Evolutionary conservation across 2,113 vertebrate species (phyloP), one percentile per base, ranked within the genome.

Genomic region (Malurus melanocephalus): DNA sequence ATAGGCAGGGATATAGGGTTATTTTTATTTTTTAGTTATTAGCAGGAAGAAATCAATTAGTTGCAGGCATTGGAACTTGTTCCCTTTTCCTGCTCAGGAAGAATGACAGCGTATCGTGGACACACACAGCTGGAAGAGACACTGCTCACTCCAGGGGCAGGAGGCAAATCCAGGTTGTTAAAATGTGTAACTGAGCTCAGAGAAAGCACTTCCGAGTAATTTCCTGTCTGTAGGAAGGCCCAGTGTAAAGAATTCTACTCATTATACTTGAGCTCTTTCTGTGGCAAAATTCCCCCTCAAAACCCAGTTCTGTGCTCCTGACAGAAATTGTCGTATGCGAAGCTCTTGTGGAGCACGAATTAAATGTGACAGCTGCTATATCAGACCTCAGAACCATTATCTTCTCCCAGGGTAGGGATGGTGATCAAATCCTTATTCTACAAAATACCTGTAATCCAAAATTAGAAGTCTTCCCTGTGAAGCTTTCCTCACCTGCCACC

Each of bases 121-220:
- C 56, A 32, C 7, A 15, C 8, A 24, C 3, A 64, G 10, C 19
- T 62, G 23, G 32, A 59, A 59, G 43, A 64, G 43, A 56, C 43
- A 51, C 51, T 77, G 61, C 57, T 60, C 16, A 59, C 14, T 43
- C 1, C 0, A 32, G 28, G 67, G 68, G 52, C 35, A 66, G 43
- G 9, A 3, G 32, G 32, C 60, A 71, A 66, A 35, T 49, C 26
- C n/a, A 3, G 0, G 0, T 46, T 30, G 8, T 69, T 65, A 42
- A 57, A 82, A 48, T 10, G 18, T 68, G 30, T n/a, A 38, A n/a
- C 20, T 72, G 53, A 73, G 46, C 46, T 57, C 32, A 40, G 35
- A 85, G 80, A 53, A 80, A 59, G 65, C 64, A 57, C 24, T 59
- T 66, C 26, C 11, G 28, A 21, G 60, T 38, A 10, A 46, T 65